These are phyloP conservation scores for Crotalus helleri DNA, from an alignment of 2,113 vertebrate genomes.

Conservation along the genomic window DNA sequence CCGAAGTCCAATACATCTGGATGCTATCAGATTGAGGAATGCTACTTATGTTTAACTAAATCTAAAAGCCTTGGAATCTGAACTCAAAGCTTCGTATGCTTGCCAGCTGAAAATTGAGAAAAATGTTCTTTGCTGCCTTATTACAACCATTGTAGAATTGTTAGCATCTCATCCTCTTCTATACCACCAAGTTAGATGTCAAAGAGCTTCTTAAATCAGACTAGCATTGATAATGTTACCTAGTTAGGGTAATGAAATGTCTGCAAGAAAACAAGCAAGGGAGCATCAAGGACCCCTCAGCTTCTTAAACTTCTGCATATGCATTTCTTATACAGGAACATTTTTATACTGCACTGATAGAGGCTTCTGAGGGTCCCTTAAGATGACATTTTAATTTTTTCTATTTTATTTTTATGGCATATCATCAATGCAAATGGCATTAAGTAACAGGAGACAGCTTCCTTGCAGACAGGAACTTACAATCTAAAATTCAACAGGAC, in stretches of 20 bases:
- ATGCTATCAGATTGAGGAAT: background rate
- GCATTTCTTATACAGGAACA: background rate
- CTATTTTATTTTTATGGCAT: background rate
- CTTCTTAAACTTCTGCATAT: background rate
- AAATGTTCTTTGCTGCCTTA: background rate
- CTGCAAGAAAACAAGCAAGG: no score
- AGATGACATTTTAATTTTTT: background rate
- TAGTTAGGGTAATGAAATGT: no score
- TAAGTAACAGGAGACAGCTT: background rate
- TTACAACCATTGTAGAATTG: background rate
- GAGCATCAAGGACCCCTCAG: no score
- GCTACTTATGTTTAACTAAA: background rate
- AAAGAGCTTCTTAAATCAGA: background rate
- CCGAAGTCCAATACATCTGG: background rate
- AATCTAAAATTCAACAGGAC: background rate
- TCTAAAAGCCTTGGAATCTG: background rate
- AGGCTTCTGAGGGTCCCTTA: background rate
- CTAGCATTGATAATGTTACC: no score
- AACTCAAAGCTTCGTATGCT: background rate
- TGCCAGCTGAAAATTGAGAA: background rate
- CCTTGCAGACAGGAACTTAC: background rate
- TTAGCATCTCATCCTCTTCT: background rate
- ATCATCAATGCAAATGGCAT: background rate
- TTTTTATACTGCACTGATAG: background rate
- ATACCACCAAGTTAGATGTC: background rate